phyloP scores from a whole-genome alignment of 2,797 vertebrate species.

The Karalla daura region DNA sequence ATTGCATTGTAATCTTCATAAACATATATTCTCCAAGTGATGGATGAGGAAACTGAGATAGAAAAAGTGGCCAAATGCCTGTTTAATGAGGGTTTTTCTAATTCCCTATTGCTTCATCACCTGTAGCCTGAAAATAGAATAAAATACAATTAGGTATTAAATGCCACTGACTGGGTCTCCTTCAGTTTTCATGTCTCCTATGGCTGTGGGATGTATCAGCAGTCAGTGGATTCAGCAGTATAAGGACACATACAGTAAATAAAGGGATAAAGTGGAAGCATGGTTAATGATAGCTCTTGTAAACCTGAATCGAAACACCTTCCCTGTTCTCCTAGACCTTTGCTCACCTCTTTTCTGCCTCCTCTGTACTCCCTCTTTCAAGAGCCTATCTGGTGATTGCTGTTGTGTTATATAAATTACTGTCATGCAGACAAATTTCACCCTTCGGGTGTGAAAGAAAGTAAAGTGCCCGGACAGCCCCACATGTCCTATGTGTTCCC shows the following conservation, averaged over 20 bases:
- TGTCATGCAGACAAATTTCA: slow-evolving; percentile 18
- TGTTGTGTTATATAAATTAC: slow-evolving; percentile 33
- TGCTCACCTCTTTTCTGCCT: slow-evolving; percentile 35
- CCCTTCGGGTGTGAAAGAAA: slow-evolving; percentile 5
- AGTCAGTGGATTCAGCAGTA: slow-evolving; percentile 37
- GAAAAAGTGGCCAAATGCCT: slow-evolving; percentile 11
- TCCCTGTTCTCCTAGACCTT: slow-evolving; percentile 9
- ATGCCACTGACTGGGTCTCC: slow-evolving; percentile 22
- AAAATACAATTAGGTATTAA: slow-evolving; percentile 27
- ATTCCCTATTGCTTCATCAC: slow-evolving; percentile 29
- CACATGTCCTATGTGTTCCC: slow-evolving; percentile 7
- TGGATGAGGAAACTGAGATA: background rate
- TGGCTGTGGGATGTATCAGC: slow-evolving; percentile 33
- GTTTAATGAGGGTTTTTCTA: slow-evolving; percentile 26
- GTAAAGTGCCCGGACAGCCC: slow-evolving; percentile 7
- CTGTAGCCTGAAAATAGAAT: background rate
- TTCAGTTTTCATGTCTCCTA: slow-evolving; percentile 31
- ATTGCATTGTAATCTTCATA: background rate
- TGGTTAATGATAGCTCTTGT: background rate
- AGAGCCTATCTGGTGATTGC: slow-evolving; percentile 39
- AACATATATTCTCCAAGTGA: background rate
- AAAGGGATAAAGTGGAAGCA: background rate
- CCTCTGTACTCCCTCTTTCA: slow-evolving; percentile 59
- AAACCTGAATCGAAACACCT: slow-evolving; percentile 6
- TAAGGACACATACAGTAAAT: slow-evolving; percentile 6